Evolutionary conservation across 2,888 invertebrate genomes (phyloP).

Genomic region (Limenitis camilla): DNA sequence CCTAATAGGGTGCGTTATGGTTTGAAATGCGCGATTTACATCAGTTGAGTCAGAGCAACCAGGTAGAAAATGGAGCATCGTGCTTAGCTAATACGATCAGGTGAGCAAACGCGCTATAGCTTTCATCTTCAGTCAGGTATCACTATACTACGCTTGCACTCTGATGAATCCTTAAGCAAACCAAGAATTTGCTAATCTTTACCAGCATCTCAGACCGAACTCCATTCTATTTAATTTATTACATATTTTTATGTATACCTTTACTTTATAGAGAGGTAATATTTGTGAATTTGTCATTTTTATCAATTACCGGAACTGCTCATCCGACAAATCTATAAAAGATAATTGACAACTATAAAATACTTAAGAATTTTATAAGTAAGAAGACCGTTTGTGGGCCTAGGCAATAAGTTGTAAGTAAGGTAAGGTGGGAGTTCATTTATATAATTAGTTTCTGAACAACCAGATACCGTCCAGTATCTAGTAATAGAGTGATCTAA

Average conservation of each 20-base stretch:
- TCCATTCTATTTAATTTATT: neutral
- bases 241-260: neutral
- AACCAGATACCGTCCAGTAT: too few species aligned
- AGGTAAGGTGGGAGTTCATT: too few species aligned
- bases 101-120: constrained; percentile 67
- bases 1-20: constrained; percentile 55
- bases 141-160: constrained; percentile 36
- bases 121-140: constrained; percentile 71
- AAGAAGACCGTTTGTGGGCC: too few species aligned
- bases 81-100: constrained; percentile 71
- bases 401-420: too few species aligned
- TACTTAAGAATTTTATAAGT: too few species aligned
- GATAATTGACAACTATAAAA: too few species aligned
- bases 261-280: too few species aligned
- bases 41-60: constrained; percentile 60
- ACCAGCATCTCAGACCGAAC: neutral
- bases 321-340: too few species aligned
- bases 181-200: constrained; percentile 8
- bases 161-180: constrained; percentile 22
- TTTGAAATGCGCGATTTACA: constrained; percentile 58
- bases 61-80: constrained; percentile 66
- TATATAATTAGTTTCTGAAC: too few species aligned
- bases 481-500: too few species aligned
- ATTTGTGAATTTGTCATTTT: too few species aligned
- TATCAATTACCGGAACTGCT: too few species aligned